phyloP scores from a whole-genome alignment of 1,140 invertebrate genomes.

The Elymnias hypermnestra region DNA sequence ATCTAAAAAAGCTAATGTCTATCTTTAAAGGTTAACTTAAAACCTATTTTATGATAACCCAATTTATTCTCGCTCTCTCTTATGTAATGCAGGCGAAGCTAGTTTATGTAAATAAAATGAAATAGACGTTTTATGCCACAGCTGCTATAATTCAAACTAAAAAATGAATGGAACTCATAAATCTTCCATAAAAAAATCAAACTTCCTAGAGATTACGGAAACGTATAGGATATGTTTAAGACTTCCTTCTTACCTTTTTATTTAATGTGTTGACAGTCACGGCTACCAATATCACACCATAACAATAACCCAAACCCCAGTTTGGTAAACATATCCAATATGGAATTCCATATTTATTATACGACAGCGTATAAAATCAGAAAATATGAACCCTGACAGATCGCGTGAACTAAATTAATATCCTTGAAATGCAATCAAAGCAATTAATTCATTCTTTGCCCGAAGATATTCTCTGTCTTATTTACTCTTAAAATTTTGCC shows the following conservation, averaged over 20 bases:
- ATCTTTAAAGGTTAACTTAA: too few species aligned
- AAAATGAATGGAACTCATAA: slow-evolving; percentile 17
- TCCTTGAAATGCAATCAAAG: slow-evolving; percentile 72
- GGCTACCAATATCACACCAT: slow-evolving; percentile 43
- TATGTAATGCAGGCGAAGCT: too few species aligned
- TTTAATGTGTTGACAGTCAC: slow-evolving; percentile 55
- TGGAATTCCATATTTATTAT: slow-evolving; percentile 41
- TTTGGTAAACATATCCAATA: slow-evolving; percentile 64
- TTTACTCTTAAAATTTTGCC: slow-evolving; percentile 11
- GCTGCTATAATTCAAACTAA: not conserved
- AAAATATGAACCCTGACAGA: slow-evolving; percentile 67
- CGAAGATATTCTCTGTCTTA: slow-evolving; percentile 17
- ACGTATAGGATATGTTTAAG: slow-evolving; percentile 31
- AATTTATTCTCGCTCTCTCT: too few species aligned
- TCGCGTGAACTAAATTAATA: slow-evolving; percentile 70
- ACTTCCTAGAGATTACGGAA: slow-evolving; percentile 50
- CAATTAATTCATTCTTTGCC: slow-evolving; percentile 57
- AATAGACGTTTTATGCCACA: too few species aligned
- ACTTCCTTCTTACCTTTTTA: slow-evolving; percentile 66
- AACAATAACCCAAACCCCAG: slow-evolving; percentile 57
- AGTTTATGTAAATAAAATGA: too few species aligned
- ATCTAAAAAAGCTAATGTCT: too few species aligned
- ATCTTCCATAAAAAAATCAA: slow-evolving; percentile 31
- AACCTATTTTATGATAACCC: too few species aligned
- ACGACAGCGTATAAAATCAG: slow-evolving; percentile 60